phyloP scores from a whole-genome alignment of 2,113 vertebrate genomes.

The Ictalurus punctatus region DNA sequence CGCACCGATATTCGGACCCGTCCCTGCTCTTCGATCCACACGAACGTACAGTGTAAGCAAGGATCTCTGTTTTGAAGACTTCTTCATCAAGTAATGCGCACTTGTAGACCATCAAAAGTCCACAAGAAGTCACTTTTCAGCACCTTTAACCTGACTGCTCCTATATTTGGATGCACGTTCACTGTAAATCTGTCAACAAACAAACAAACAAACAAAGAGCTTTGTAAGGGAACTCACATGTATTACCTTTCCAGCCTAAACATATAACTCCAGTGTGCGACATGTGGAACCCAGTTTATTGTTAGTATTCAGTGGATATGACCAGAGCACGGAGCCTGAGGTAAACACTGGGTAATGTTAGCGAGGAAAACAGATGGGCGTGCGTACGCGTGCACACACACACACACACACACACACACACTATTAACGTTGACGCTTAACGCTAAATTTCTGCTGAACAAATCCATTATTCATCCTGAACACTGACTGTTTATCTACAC shows the following conservation, averaged over 20 bases:
- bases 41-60: neutral
- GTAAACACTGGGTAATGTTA: neutral
- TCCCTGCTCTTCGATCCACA: neutral
- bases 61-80: neutral
- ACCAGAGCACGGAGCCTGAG: neutral
- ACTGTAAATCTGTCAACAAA: neutral
- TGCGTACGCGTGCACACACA: too few species aligned
- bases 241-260: neutral
- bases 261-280: neutral
- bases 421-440: neutral
- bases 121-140: neutral
- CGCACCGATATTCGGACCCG: neutral
- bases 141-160: neutral
- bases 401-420: neutral
- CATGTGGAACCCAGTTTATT: neutral
- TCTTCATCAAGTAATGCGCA: neutral
- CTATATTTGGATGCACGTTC: neutral
- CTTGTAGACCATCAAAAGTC: neutral
- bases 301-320: neutral
- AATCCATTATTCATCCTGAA: neutral
- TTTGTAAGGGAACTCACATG: neutral
- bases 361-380: neutral
- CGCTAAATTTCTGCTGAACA: neutral
- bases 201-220: too few species aligned
- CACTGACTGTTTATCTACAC: neutral